Percentiles rank a stretch among this genome's conserved stretches.
These are phyloP conservation scores for Tetragnatha montana DNA, from an alignment of 2,888 invertebrate genomes.

Conservation along the genomic window DNA sequence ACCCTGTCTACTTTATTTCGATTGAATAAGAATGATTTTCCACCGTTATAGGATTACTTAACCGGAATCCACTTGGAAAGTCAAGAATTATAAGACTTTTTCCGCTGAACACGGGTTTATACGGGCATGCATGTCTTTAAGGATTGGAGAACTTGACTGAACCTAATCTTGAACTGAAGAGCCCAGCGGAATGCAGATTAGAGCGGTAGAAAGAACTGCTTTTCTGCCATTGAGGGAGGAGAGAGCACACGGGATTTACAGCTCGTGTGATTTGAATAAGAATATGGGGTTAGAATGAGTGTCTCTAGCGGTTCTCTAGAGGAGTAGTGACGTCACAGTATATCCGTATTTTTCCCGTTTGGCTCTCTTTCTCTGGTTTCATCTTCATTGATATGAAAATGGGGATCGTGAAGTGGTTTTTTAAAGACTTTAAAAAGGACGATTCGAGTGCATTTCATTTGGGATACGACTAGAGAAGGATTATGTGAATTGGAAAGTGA, in stretches of 20 bases:
- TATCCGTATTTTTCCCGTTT: no score
- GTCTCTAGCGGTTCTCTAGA: neutral
- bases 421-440: neutral
- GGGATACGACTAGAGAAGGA: no score
- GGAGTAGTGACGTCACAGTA: neutral
- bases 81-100: neutral
- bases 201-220: neutral
- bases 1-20: neutral
- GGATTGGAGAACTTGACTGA: neutral
- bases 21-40: neutral
- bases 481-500: no score
- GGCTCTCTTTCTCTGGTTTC: neutral
- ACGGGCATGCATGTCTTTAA: neutral
- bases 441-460: no score
- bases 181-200: neutral
- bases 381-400: neutral
- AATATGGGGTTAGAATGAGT: neutral
- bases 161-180: neutral
- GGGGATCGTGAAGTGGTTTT: neutral
- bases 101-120: neutral
- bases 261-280: neutral
- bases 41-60: neutral
- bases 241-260: neutral
- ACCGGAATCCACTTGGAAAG: neutral
- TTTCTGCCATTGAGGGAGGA: neutral